Evolutionary conservation across 2,113 vertebrate genomes (phyloP), one percentile per base, ranked within the genome.

Genomic region (Acrocephalus arundinaceus): DNA sequence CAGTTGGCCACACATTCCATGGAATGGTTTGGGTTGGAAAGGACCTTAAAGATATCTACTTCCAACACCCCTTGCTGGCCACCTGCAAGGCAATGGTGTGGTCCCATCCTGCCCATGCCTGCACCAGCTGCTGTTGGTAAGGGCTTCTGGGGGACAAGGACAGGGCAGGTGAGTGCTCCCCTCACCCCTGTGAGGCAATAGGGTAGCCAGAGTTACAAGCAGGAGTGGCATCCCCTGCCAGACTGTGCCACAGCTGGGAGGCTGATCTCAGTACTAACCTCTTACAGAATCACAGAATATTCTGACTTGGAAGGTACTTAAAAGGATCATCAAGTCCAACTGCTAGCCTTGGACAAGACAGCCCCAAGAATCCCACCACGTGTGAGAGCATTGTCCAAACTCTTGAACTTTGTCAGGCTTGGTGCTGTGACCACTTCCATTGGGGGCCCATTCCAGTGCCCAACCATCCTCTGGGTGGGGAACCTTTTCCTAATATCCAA

Each of bases 331-430:
- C 23, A 16, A 39, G 28, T 67, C 33, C 23, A 74, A 4, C 19
- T 74, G 33, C 52, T 21, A 13, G 46, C 28, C 13, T n/a, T 46
- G 46, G 61, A n/a, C 54, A 82, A 33, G 19, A 21, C 28, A 75
- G 46, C 23, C 19, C 28, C 46, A 59, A 75, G 54, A 67, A 61
- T 15, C 5, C 7, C 16, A 75, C 3, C 11, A 30, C 2, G 20
- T 0, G 0, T 22, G 9, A 82, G 13, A 89, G 28, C 1, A 0
- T n/a, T 54, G 15, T 52, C 39, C 33, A 74, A 59, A 61, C 11
- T 5, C 22, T 39, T 52, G 61, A 82, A n/a, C 9, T 61, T 22
- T 25, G 8, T 59, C 48, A 71, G 28, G 30, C 16, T 45, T 52
- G 16, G 28, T 89, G 39, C 28, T 54, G 61, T n/a, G 61, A 67